phyloP scores from a whole-genome alignment of 2,888 invertebrate genomes.

The Aethes cnicana region DNA sequence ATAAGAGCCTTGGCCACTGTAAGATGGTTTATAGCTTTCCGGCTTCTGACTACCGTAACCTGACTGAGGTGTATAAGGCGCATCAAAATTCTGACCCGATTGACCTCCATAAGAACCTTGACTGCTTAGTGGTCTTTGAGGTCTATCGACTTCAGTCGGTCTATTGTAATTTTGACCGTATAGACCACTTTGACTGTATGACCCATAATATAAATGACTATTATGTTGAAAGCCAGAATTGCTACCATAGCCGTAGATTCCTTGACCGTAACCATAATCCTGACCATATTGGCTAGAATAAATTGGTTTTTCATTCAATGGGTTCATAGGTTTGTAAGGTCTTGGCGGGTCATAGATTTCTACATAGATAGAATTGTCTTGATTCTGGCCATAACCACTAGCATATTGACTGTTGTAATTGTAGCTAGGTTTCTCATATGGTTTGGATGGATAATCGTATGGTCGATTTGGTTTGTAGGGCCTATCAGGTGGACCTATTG shows the following conservation, averaged over 20 bases:
- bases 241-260: conserved; percentile 50
- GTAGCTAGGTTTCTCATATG: conserved; percentile 50
- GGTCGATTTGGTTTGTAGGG: conserved; percentile 50
- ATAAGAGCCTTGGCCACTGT: conserved; percentile 36
- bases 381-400: conserved; percentile 56
- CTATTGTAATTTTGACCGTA: conserved; percentile 40
- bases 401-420: conserved; percentile 60
- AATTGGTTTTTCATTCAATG: conserved; percentile 45
- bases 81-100: conserved; percentile 4
- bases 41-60: conserved; percentile 33
- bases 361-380: conserved; percentile 63
- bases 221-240: conserved; percentile 52
- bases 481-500: conserved; percentile 43
- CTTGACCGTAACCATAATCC: conserved; percentile 44
- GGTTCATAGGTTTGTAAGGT: conserved; percentile 51
- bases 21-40: conserved; percentile 22
- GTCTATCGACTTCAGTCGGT: conserved; percentile 27
- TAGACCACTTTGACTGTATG: conserved; percentile 14
- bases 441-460: conserved; percentile 36
- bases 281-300: conserved; percentile 44
- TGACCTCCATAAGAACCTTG: conserved; percentile 32
- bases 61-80: conserved; percentile 28
- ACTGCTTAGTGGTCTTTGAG: conserved; percentile 21
- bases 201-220: conserved; percentile 41
- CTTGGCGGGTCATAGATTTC: conserved; percentile 70